A percentile compares a stretch with the other conserved stretches of the same genome.
phyloP scores from a whole-genome alignment of 2,113 vertebrate genomes.

The Probosciger aterrimus region DNA sequence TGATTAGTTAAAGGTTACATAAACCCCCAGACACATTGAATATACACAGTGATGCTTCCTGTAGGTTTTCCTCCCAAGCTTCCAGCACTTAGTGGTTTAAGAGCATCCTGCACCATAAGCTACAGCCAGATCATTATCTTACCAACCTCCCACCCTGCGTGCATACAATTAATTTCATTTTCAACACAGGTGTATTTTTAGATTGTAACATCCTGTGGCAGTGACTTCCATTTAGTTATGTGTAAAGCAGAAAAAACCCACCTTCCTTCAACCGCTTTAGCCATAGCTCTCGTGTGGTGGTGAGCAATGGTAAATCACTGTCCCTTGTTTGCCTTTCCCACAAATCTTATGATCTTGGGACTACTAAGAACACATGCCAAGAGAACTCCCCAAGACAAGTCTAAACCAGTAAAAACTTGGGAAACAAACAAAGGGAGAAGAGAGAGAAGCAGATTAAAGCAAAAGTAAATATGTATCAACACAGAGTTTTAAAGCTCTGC shows the following conservation, averaged over 20 bases:
- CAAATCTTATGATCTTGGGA: neutral
- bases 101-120: neutral
- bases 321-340: neutral
- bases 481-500: neutral
- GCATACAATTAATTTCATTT: neutral
- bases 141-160: neutral
- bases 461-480: neutral
- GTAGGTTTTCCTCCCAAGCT: neutral
- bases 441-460: constrained; percentile 1
- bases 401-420: neutral
- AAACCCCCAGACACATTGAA: neutral
- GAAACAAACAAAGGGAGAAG: neutral
- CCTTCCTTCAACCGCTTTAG: neutral
- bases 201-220: neutral
- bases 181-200: neutral
- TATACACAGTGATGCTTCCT: neutral
- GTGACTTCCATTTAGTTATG: neutral
- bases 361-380: neutral
- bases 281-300: neutral
- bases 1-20: neutral
- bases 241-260: neutral
- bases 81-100: neutral
- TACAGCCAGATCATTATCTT: neutral
- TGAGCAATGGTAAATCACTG: neutral
- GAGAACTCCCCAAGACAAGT: neutral